These are phyloP conservation scores for Emmelina monodactyla DNA, from an alignment of 2,888 invertebrate genomes.

Conservation along the genomic window DNA sequence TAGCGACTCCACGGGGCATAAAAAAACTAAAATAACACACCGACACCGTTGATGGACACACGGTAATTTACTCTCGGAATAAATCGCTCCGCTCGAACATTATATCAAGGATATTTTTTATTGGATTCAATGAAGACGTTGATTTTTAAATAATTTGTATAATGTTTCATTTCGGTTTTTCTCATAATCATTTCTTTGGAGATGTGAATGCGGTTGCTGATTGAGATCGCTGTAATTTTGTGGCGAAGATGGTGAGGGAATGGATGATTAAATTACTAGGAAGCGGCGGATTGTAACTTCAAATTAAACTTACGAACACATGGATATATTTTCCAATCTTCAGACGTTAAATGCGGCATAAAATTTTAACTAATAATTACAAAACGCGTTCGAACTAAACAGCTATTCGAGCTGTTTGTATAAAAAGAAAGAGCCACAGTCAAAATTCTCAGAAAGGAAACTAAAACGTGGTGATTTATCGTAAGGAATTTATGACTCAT, in stretches of 20 bases:
- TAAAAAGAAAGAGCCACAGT: too few species aligned
- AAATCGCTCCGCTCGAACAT: conserved; percentile 18
- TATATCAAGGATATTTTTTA: conserved; percentile 21
- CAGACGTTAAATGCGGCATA: too few species aligned
- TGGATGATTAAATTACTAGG: too few species aligned
- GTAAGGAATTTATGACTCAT: too few species aligned
- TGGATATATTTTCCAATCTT: too few species aligned
- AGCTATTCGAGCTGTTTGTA: too few species aligned
- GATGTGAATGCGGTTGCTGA: neutral
- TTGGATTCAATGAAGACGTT: neutral
- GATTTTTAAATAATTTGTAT: conserved; percentile 4
- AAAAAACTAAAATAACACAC: conserved; percentile 42
- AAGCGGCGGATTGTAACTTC: too few species aligned
- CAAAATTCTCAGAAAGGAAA: too few species aligned
- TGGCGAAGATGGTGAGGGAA: neutral
- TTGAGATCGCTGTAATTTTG: conserved; percentile 1
- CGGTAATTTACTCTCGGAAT: conserved; percentile 33
- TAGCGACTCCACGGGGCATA: conserved; percentile 46
- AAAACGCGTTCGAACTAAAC: too few species aligned
- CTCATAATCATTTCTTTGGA: neutral
- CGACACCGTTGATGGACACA: conserved; percentile 32
- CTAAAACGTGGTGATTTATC: too few species aligned
- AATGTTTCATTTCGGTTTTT: neutral
- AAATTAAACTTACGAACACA: too few species aligned
- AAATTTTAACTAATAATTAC: too few species aligned